These are phyloP conservation scores for Dryobota labecula DNA, from an alignment of 2,888 invertebrate genomes.

Conservation along the genomic window DNA sequence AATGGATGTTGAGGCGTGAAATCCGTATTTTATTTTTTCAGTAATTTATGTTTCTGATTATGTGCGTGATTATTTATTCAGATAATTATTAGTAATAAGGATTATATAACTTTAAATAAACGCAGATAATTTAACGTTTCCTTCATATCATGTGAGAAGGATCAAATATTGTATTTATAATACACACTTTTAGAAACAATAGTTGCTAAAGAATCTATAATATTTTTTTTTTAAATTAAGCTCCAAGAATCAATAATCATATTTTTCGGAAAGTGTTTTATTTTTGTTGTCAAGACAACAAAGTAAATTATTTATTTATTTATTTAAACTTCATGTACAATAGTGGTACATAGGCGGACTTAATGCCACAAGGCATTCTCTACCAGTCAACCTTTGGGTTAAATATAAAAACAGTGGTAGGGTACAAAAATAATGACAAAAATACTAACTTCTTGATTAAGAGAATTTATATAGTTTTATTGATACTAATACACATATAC, in stretches of 20 bases:
- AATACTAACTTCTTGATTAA: too few species aligned
- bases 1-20: background rate
- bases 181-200: background rate
- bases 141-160: background rate
- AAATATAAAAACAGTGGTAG: too few species aligned
- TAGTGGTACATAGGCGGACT: too few species aligned
- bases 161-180: background rate
- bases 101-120: background rate
- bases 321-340: too few species aligned
- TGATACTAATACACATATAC: too few species aligned
- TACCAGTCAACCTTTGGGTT: too few species aligned
- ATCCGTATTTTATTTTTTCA: slow-evolving; percentile 12
- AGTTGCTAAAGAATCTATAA: background rate
- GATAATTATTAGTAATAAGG: background rate
- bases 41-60: background rate
- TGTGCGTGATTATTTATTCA: slow-evolving; percentile 5
- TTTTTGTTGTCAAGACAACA: background rate
- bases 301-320: background rate
- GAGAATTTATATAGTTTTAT: too few species aligned
- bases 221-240: too few species aligned
- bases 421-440: too few species aligned
- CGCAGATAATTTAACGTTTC: background rate
- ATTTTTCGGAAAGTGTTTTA: background rate
- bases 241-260: background rate
- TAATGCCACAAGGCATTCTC: too few species aligned